These are phyloP conservation scores for Drosophila lacteicornis DNA, from an alignment of 1,140 invertebrate species.

Conservation along the genomic window DNA sequence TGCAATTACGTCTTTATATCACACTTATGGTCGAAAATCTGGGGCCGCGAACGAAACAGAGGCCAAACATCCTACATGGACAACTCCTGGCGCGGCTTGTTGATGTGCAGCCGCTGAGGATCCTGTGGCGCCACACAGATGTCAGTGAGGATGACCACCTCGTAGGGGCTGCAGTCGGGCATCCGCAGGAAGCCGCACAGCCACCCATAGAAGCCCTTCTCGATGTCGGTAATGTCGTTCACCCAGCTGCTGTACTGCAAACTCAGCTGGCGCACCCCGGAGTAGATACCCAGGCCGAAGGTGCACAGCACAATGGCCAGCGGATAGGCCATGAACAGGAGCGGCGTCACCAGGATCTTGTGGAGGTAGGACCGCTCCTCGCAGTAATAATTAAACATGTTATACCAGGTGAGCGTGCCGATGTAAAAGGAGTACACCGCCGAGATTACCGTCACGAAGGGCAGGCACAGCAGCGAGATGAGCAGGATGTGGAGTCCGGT, in stretches of 20 bases:
- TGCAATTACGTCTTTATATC: conserved; percentile 70
- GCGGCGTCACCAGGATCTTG: conserved; percentile 88
- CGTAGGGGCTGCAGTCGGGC: conserved; percentile 87
- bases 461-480: conserved; percentile 88
- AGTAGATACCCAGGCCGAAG: conserved; percentile 88
- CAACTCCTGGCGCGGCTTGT: conserved; percentile 82
- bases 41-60: conserved; percentile 38
- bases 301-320: conserved; percentile 89
- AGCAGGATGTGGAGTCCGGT: conserved; percentile 89
- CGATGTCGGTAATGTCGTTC: conserved; percentile 90
- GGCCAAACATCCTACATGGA: conserved; percentile 66
- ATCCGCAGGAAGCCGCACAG: conserved; percentile 89
- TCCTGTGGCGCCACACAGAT: conserved; percentile 76
- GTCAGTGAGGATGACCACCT: conserved; percentile 82
- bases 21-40: conserved; percentile 73
- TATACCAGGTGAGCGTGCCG: conserved; percentile 92
- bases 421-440: conserved; percentile 90
- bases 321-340: conserved; percentile 90
- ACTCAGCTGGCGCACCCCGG: conserved; percentile 89
- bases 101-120: conserved; percentile 73
- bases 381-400: conserved; percentile 89
- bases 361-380: conserved; percentile 88
- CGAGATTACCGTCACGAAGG: conserved; percentile 88
- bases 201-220: conserved; percentile 93
- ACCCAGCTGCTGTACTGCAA: conserved; percentile 89